These are phyloP conservation scores for Eurytoma adleriae DNA, from an alignment of 2,888 invertebrate genomes.

Conservation along the genomic window DNA sequence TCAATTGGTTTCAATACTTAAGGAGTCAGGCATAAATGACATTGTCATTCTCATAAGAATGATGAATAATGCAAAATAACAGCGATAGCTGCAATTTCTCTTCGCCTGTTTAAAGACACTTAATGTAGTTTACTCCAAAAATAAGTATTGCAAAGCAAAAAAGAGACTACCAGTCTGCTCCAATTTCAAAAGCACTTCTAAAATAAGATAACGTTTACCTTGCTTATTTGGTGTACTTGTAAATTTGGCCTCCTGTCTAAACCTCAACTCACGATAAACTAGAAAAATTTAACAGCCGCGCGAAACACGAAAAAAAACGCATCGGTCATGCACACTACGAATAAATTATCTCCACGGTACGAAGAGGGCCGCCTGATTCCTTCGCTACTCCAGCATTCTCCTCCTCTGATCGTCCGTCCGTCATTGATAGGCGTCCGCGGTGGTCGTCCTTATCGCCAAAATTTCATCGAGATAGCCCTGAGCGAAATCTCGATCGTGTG, in stretches of 20 bases:
- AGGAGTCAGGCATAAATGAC: background rate
- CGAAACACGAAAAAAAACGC: background rate
- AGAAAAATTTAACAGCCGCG: too few relatives aligned
- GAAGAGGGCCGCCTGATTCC: background rate
- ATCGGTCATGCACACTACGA: background rate
- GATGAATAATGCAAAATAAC: constrained; percentile 25
- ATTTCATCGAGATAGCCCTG: too few relatives aligned
- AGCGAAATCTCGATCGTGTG: too few relatives aligned
- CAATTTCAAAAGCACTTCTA: background rate
- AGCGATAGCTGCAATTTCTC: too few relatives aligned
- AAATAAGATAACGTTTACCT: background rate
- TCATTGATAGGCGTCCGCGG: background rate
- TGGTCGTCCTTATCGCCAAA: too few relatives aligned
- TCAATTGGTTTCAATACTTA: background rate
- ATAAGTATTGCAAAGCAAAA: too few relatives aligned
- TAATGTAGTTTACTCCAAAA: too few relatives aligned
- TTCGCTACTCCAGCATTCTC: constrained; percentile 4
- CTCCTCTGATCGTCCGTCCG: background rate
- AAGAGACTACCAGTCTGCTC: too few relatives aligned
- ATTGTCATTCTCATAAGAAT: background rate
- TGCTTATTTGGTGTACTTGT: background rate
- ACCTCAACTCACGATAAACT: too few relatives aligned
- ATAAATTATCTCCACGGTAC: background rate
- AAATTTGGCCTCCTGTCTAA: background rate
- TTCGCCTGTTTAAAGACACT: too few relatives aligned